These are phyloP conservation scores for Eulemur macaco DNA, from an alignment of 2,113 vertebrate species.

Conservation along the genomic window DNA sequence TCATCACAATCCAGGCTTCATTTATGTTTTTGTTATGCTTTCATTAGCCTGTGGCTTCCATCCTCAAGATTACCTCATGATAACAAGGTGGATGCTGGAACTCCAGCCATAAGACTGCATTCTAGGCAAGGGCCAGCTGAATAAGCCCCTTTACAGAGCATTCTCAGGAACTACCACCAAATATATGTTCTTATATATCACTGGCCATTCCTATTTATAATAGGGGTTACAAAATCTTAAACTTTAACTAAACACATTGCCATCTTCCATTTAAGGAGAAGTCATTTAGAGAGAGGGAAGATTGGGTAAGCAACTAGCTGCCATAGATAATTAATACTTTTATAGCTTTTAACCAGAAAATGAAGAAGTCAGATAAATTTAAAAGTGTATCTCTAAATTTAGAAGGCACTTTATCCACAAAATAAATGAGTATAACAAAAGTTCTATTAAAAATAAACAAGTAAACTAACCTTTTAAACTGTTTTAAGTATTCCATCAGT, in stretches of 20 bases:
- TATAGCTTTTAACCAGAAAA: not conserved
- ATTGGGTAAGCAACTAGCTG: not conserved
- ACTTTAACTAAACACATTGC: not conserved
- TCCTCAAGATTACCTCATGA: not conserved
- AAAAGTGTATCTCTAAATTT: constrained; percentile 27
- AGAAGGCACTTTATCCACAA: not conserved
- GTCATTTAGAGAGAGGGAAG: not conserved
- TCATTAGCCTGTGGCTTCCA: not conserved
- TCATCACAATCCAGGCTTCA: not conserved
- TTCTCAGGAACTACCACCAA: not conserved
- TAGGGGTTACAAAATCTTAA: not conserved
- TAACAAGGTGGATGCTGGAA: not conserved
- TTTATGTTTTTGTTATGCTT: not conserved
- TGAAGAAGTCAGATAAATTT: not conserved
- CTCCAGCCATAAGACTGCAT: not conserved
- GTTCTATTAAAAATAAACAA: not conserved
- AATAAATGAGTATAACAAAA: not conserved
- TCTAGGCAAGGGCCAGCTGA: not conserved
- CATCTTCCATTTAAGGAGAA: not conserved
- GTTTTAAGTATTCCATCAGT: not conserved
- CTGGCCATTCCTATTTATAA: not conserved
- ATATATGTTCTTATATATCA: not conserved
- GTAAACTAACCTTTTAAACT: not conserved
- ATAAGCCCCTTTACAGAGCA: not conserved
- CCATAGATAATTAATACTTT: not conserved